These are phyloP conservation scores for Ciconia stormi DNA, from an alignment of 2,113 vertebrate genomes.

Conservation along the genomic window DNA sequence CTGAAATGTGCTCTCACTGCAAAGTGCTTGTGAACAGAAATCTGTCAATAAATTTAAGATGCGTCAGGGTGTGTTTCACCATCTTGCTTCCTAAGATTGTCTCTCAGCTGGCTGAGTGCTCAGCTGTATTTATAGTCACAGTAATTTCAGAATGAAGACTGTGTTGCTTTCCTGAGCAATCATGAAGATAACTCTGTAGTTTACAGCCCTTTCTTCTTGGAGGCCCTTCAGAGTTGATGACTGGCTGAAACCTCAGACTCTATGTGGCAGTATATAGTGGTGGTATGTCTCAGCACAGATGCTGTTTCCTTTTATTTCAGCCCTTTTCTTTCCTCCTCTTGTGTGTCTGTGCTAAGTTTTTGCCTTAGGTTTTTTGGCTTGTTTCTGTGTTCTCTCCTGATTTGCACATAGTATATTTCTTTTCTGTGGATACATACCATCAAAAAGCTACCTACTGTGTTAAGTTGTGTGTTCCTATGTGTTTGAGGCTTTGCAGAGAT, in stretches of 20 bases:
- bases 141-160: not conserved
- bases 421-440: not conserved
- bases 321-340: not conserved
- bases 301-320: not conserved
- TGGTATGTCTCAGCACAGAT: not conserved
- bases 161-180: not conserved
- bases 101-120: not conserved
- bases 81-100: not conserved
- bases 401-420: not conserved
- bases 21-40: not conserved
- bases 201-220: not conserved
- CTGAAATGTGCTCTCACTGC: not conserved
- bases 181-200: not conserved
- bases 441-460: rapidly evolving
- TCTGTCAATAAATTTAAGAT: not conserved
- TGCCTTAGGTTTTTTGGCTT: not conserved
- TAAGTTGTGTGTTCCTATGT: not conserved
- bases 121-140: not conserved
- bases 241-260: not conserved
- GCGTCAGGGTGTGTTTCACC: not conserved
- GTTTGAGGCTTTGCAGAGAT: not conserved
- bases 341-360: not conserved
- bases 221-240: not conserved
- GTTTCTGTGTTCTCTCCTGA: not conserved
- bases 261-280: not conserved